Evolutionary conservation across 2,888 invertebrate genomes (phyloP), one percentile per base, ranked within the genome.

Genomic region (Troglohyphantes excavatus): DNA sequence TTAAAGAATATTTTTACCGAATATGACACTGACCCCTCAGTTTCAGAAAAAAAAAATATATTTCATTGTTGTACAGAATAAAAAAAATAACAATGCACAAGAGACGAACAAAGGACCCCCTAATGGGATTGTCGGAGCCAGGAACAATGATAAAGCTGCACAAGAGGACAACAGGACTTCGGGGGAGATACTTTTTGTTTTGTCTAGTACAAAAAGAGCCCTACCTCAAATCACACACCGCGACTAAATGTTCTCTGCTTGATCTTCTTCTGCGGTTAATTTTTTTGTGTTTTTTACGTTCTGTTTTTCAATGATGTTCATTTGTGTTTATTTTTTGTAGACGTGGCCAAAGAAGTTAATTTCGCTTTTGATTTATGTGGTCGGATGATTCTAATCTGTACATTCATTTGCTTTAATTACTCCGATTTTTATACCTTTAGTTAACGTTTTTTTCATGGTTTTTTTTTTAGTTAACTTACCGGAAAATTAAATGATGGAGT

Each of bases 381-480:
- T 23, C 63, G 65, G 68, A 75, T 59, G 65, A 84, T 65, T 65
- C 59, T 67, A 75, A 84, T 75, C 73, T 84, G 26, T 75, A 65
- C 73, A 84, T 84, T 65, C 75, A 33, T 65, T 67, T 65, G n/a
- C 67, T 67, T 75, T 84, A 84, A 84, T 84, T 84, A 84, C 46
- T 43, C 7, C 26, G 23, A 72, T 70, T 82, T 82, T 82, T 72
- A 29, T 53, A 67, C 53, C 65, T 11, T 26, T 7, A 29, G 59
- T 53, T 75, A 59, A 29, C 23, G 63, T 26, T 33, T 53, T 53
- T 53, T 53, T 9, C 13, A n/a, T 53, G 53, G 0, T 29, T 19
- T 53, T 75, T 59, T 61, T 33, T 39, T 27, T 61, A 21, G 21
- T 53, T 59, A 23, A 13, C 27, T n/a, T 26, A 27, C 65, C 65